Evolutionary conservation across 2,888 invertebrate species (phyloP).

Genomic region (Zaprionus obscuricornis): DNA sequence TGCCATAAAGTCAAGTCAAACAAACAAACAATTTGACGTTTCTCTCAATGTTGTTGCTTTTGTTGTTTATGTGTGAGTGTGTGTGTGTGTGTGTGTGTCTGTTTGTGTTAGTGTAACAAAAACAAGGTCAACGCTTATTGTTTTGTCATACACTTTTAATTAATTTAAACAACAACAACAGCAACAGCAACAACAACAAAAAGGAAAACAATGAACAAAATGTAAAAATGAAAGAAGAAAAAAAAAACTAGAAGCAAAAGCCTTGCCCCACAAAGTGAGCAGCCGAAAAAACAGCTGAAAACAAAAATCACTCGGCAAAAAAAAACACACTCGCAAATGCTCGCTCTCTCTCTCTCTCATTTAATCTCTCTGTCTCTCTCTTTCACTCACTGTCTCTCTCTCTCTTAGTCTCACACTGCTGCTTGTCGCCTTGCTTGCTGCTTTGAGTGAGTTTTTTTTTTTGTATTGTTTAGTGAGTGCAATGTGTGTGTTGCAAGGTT

Average conservation of each 20-base stretch:
- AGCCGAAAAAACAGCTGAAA: slow-evolving; percentile 7
- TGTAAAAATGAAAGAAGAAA: too few species aligned
- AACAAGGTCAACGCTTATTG: slow-evolving; percentile 80
- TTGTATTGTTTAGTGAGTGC: slow-evolving; percentile 15
- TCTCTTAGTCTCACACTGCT: slow-evolving; percentile 9
- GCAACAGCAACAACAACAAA: slow-evolving; percentile 21
- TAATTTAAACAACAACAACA: slow-evolving; percentile 67
- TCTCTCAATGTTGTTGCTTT: not conserved
- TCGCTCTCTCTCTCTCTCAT: slow-evolving; percentile 31
- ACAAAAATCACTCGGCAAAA: not conserved
- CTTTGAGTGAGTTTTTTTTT: slow-evolving; percentile 20
- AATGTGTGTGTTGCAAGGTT: slow-evolving; percentile 60
- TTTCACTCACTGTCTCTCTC: not conserved
- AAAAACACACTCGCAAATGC: slow-evolving; percentile 20
- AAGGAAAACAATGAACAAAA: slow-evolving; percentile 27
- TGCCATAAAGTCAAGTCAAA: slow-evolving; percentile 25
- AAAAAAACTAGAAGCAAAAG: too few species aligned
- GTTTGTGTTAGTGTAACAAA: slow-evolving; percentile 10
- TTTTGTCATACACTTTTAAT: slow-evolving; percentile 77
- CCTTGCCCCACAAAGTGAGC: slow-evolving; percentile 48
- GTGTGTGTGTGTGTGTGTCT: not conserved
- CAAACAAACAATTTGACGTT: slow-evolving; percentile 11
- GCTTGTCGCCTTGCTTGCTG: slow-evolving; percentile 3
- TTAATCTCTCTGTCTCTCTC: slow-evolving; percentile 37
- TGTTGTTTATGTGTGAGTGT: slow-evolving; percentile 1